Evolutionary conservation across 2,113 vertebrate species (phyloP).

Genomic region (Ardeotis arabs): DNA sequence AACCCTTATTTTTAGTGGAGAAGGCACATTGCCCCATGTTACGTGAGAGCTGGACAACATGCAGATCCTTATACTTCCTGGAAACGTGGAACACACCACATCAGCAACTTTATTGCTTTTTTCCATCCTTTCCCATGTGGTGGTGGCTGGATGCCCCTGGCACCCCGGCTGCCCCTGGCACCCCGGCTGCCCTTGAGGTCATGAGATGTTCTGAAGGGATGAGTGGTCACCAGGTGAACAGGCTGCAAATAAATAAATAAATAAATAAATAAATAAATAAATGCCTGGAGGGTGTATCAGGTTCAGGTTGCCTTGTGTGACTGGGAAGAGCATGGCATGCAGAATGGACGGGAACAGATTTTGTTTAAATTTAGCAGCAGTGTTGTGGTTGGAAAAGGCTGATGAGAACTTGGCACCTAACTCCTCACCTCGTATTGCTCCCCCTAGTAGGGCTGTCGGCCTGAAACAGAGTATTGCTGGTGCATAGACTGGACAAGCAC

Average conservation of each 20-base stretch:
- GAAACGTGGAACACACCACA: background rate
- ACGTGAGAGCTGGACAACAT: background rate
- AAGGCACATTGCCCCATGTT: background rate
- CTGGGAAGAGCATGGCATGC: background rate
- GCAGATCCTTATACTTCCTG: background rate
- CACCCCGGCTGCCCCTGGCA: background rate
- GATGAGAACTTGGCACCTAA: conserved; percentile 24
- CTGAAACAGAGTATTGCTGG: background rate
- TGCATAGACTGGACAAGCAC: background rate
- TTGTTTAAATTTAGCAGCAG: conserved; percentile 53
- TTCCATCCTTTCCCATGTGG: background rate
- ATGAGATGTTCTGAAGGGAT: background rate
- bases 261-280: background rate
- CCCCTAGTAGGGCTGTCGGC: background rate
- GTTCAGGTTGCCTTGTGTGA: background rate
- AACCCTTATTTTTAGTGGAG: background rate
- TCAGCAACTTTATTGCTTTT: background rate
- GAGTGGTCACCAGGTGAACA: conserved; percentile 8
- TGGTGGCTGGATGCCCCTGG: background rate
- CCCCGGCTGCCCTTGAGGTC: background rate
- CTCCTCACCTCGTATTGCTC: background rate
- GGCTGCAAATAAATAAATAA: background rate
- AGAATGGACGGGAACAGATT: conserved; percentile 51
- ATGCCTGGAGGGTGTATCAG: background rate
- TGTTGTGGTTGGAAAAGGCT: conserved; percentile 22